phyloP scores from a whole-genome alignment of 1,140 invertebrate genomes.

The Micrasema minimum region DNA sequence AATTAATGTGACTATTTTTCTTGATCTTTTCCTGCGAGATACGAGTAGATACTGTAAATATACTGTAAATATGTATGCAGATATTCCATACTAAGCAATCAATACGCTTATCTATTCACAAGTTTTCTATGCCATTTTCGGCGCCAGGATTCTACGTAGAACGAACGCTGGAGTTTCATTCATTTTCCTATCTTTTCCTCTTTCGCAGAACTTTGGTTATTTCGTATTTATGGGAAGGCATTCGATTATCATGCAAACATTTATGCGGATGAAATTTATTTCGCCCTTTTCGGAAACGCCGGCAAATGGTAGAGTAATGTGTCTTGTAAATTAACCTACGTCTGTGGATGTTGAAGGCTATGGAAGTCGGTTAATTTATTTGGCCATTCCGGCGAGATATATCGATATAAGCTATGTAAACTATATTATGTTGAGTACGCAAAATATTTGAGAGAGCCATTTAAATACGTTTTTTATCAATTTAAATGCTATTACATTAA shows the following conservation, averaged over 20 bases:
- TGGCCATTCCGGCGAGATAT: conserved; percentile 27
- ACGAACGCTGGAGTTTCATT: conserved; percentile 10
- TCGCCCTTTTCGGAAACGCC: conserved; percentile 23
- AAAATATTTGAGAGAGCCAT: too few relatives aligned
- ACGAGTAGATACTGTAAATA: too few relatives aligned
- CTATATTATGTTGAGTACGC: too few relatives aligned
- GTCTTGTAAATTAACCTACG: conserved; percentile 34
- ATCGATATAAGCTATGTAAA: too few relatives aligned
- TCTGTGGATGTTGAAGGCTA: conserved; percentile 3
- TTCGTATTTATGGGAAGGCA: conserved; percentile 35
- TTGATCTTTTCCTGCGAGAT: too few relatives aligned
- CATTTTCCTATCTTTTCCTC: background rate
- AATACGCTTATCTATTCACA: conserved; percentile 11
- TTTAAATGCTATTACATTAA: too few relatives aligned
- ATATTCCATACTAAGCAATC: conserved; percentile 3
- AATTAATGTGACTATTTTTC: too few relatives aligned
- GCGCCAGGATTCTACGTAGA: conserved; percentile 16
- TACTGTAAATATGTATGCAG: background rate
- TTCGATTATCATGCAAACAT: conserved; percentile 39
- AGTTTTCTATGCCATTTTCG: conserved; percentile 16
- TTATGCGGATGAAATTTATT: conserved; percentile 33
- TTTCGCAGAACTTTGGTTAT: conserved; percentile 16
- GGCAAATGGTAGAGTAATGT: conserved; percentile 30
- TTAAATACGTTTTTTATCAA: too few relatives aligned
- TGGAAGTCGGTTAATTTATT: conserved; percentile 24